Evolutionary conservation across 2,888 invertebrate genomes (phyloP).

Genomic region (Dasysyrphus albostriatus): DNA sequence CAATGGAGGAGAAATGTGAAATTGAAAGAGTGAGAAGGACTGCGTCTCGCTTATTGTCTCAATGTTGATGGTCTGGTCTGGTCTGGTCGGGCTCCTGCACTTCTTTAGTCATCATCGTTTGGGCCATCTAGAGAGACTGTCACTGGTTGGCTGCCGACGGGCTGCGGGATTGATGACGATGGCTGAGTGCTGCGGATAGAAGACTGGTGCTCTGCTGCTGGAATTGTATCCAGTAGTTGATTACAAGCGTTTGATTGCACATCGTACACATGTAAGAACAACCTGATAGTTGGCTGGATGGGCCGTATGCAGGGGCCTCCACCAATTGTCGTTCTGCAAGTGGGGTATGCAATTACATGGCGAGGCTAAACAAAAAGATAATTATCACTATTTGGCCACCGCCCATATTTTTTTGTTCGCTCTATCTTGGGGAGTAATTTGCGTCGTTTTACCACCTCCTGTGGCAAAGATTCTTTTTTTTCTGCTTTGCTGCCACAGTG

Average conservation of each 20-base stretch:
- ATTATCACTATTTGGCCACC: constrained; percentile 75
- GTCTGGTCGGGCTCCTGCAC: constrained; percentile 53
- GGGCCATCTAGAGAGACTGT: constrained; percentile 65
- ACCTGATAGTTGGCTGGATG: constrained; percentile 71
- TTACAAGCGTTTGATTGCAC: constrained; percentile 77
- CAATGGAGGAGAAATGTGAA: constrained; percentile 71
- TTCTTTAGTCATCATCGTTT: constrained; percentile 47
- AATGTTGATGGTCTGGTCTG: constrained; percentile 2
- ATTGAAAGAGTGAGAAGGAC: constrained; percentile 51
- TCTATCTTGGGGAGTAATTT: constrained; percentile 63
- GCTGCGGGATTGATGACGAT: constrained; percentile 47
- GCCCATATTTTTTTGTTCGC: constrained; percentile 65
- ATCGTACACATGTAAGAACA: constrained; percentile 77
- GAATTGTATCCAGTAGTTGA: constrained; percentile 78
- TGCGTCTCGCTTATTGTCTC: constrained; percentile 44
- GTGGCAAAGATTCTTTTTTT: constrained; percentile 49
- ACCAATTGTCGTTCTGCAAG: constrained; percentile 73
- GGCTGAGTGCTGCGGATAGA: constrained; percentile 30
- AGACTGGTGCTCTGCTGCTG: constrained; percentile 44
- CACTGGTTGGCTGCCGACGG: constrained; percentile 69
- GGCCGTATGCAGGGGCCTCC: constrained; percentile 40
- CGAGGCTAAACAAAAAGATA: constrained; percentile 75
- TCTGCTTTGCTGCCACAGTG: background rate
- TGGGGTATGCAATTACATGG: constrained; percentile 62
- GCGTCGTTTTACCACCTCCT: constrained; percentile 67